Evolutionary conservation across 1,140 invertebrate genomes (phyloP).

Genomic region (Heliconius congener): DNA sequence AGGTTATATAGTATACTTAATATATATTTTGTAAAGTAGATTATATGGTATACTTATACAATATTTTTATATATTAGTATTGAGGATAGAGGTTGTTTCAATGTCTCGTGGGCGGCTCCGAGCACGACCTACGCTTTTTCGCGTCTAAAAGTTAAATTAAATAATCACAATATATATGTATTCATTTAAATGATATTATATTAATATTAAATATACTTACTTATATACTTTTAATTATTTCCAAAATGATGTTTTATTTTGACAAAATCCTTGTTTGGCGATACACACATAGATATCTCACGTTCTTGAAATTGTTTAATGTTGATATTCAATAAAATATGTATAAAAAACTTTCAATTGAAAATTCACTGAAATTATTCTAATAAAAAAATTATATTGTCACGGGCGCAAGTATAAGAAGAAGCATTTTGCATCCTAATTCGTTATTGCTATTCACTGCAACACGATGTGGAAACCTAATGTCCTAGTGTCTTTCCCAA

Average conservation of each 20-base stretch:
- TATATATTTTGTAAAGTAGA: background rate
- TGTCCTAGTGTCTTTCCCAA: background rate
- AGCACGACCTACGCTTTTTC: background rate
- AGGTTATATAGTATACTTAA: no score
- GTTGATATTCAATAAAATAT: background rate
- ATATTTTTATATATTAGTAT: background rate
- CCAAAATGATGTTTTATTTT: no score
- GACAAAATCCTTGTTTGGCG: no score
- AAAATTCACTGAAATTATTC: background rate
- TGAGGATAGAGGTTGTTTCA: background rate
- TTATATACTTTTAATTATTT: no score
- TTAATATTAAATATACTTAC: background rate
- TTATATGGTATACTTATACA: background rate
- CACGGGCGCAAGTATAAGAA: background rate
- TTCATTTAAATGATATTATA: background rate
- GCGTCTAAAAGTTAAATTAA: no score
- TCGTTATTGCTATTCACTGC: conserved; percentile 4
- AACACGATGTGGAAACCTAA: background rate
- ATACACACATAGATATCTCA: background rate
- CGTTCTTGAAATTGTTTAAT: background rate
- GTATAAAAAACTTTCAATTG: background rate
- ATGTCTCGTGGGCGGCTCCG: background rate
- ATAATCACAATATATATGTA: no score
- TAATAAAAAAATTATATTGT: background rate
- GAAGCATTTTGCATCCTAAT: background rate